Percentiles rank a stretch among this genome's conserved stretches.
phyloP scores from a whole-genome alignment of 2,113 vertebrate species.

The Callospermophilus lateralis region DNA sequence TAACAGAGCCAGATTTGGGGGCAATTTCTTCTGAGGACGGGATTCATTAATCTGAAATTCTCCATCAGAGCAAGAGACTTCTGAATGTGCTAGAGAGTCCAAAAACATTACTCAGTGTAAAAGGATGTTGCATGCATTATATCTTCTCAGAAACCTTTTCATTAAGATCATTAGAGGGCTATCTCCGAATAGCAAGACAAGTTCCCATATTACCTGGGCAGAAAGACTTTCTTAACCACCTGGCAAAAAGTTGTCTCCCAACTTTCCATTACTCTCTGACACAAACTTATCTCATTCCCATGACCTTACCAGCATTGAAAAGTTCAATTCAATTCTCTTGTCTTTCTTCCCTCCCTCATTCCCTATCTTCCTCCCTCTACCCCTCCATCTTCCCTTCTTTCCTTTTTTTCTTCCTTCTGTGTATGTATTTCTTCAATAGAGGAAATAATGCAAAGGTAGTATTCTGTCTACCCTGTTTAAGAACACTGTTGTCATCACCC shows the following conservation, averaged over 20 bases:
- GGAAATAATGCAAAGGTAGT: neutral
- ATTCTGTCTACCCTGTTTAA: neutral
- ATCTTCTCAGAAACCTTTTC: neutral
- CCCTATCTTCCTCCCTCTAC: accelerated
- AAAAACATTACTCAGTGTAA: neutral
- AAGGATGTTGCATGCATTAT: accelerated
- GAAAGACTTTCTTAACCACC: neutral
- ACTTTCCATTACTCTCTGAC: too few relatives aligned
- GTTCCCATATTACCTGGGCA: neutral
- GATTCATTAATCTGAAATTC: neutral
- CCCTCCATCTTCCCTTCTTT: neutral
- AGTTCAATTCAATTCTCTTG: neutral
- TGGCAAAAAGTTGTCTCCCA: neutral
- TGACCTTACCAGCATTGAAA: neutral
- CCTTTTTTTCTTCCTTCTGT: too few relatives aligned
- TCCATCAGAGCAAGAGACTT: neutral
- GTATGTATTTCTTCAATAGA: neutral
- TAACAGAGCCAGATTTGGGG: neutral
- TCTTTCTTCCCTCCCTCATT: neutral
- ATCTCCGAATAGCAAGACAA: neutral
- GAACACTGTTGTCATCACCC: neutral
- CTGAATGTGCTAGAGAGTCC: neutral
- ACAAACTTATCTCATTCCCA: neutral
- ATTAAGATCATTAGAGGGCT: neutral
- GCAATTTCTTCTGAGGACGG: neutral